These are phyloP conservation scores for Strix uralensis DNA, from an alignment of 2,113 vertebrate genomes.

Conservation along the genomic window DNA sequence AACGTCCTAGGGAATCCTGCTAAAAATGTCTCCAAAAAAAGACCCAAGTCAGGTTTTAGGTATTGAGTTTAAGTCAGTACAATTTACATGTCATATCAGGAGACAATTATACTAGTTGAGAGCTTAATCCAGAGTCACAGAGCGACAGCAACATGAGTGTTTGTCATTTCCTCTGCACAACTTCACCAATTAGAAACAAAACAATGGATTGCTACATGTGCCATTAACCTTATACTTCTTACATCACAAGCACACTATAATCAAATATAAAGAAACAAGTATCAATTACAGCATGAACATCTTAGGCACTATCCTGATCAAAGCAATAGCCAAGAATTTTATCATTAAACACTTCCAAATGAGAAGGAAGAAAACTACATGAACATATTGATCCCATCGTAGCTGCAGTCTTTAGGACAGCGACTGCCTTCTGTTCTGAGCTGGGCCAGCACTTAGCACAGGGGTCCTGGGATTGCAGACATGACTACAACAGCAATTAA, in stretches of 20 bases:
- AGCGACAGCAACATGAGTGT: neutral
- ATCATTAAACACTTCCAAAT: neutral
- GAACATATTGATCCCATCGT: rapidly evolving
- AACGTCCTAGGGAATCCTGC: neutral
- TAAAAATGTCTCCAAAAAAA: neutral
- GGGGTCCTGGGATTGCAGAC: neutral
- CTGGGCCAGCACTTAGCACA: neutral
- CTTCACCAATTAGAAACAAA: neutral
- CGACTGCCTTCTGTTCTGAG: neutral
- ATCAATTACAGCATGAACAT: neutral
- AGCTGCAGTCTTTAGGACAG: neutral
- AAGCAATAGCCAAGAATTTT: neutral
- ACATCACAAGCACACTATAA: neutral
- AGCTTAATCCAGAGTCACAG: neutral
- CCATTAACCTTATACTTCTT: neutral
- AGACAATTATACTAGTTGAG: neutral
- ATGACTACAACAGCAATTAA: neutral
- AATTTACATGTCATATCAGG: neutral
- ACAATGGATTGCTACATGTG: conserved; percentile 15
- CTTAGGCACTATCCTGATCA: neutral
- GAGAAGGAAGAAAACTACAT: neutral
- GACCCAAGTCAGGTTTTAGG: neutral
- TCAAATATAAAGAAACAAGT: neutral
- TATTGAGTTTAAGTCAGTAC: neutral
- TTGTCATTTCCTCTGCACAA: conserved; percentile 20